Evolutionary conservation across 2,113 vertebrate genomes (phyloP).

Genomic region (Lichenostomus cassidix): DNA sequence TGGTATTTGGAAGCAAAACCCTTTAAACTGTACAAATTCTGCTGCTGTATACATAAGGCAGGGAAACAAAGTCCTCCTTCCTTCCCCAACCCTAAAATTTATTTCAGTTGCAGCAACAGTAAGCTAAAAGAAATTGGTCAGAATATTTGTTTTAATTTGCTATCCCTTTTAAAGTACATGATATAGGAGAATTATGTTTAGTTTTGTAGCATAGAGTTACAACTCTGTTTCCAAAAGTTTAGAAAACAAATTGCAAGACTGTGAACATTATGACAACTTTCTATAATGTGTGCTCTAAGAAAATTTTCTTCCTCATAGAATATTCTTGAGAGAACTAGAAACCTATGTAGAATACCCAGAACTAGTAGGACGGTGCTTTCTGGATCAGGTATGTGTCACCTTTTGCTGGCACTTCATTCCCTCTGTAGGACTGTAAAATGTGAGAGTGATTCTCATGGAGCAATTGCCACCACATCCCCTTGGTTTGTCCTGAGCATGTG

Average conservation of each 20-base stretch:
- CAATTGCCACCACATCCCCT: neutral
- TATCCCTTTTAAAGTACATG: neutral
- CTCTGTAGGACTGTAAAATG: neutral
- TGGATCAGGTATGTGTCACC: conserved; percentile 81
- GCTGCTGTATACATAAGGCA: neutral
- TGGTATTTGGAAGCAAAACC: neutral
- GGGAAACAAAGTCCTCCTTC: neutral
- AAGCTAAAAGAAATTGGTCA: neutral
- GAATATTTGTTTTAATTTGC: neutral
- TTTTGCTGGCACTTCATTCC: neutral
- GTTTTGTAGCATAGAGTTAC: neutral
- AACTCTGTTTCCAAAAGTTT: neutral
- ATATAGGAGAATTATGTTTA: neutral
- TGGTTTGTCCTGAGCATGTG: neutral
- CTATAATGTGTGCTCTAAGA: neutral
- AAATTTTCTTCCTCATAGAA: conserved; percentile 71
- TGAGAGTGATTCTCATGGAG: neutral
- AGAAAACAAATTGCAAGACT: neutral
- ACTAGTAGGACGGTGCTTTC: conserved; percentile 90
- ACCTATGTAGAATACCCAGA: conserved; percentile 88
- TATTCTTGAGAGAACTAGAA: conserved; percentile 91
- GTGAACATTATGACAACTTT: neutral
- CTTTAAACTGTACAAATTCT: neutral
- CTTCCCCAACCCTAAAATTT: neutral
- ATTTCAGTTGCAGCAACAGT: neutral